Base-by-base conservation (phyloP, 2,797 vertebrate genomes). In the Toxotes lorentzi region DNA sequence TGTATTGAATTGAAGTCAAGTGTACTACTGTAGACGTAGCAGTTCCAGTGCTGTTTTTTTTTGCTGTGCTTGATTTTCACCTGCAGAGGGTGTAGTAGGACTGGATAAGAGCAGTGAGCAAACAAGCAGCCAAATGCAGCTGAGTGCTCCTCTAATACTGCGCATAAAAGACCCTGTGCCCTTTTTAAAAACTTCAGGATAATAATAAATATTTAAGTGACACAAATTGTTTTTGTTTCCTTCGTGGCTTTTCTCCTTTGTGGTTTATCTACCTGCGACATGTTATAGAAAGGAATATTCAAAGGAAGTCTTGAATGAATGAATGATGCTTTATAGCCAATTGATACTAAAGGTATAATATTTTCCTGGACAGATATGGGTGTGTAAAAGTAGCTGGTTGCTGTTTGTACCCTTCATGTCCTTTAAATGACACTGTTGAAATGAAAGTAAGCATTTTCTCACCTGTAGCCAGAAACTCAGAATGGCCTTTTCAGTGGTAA, bases 41-140 rank as follows among this genome's bases (percentile, higher is more conserved):
- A 19, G 50, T 10, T 67, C 34, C 40, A 43, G 23, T 13, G 8
- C 12, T 17, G 6, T 47, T 19, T n/a, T 47, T 19, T n/a, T 17
- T 14, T 77, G 74, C n/a, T 40, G 41, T 82, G 43, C 38, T 21
- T 10, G 9, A 1, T 35, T 76, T 69, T 40, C 14, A 47, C 86
- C 95, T 90, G 88, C 89, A 95, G 95, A 94, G 93, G 94, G 94
- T 16, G 94, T 60, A 85, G 73, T 77, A 90, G 86, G 90, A 92
- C 92, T 79, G 78, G 54, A 38, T 74, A 88, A 89, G 35, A 68
- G 61, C 43, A 69, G 24, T 0, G 13, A 48, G 5, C 14, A 0
- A 41, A 40, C 24, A 40, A 23, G 47, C 51, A 41, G 68, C 14
- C 19, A 24, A 75, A 35, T 19, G 45, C 35, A 51, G 43, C 75